Evolutionary conservation across 2,113 vertebrate genomes (phyloP), one percentile per base, ranked within the genome.

Genomic region (Zosterops hypoxanthus): DNA sequence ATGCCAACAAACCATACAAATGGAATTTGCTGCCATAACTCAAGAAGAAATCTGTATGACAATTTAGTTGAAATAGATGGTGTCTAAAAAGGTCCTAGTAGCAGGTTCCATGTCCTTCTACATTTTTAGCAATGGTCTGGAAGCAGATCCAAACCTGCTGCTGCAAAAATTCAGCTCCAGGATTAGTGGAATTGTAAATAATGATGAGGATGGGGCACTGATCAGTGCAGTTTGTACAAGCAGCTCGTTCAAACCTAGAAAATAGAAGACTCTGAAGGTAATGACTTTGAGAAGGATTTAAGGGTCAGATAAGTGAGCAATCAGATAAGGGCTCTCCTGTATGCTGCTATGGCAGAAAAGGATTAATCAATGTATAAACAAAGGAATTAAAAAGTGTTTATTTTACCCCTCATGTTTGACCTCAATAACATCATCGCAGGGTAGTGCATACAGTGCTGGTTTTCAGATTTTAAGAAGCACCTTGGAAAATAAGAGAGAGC

Each of bases 341-440:
- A 10, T 49, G 44, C 14, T 52, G 56, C 44, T 88, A 4, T n/a
- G 25, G 57, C 65, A 91, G 52, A 20, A 90, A 86, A 66, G 22
- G 56, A 83, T 90, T 86, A 83, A 94, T 86, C 36, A 23, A 44
- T 63, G 10, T 81, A 41, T 88, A 86, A 94, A 90, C 39, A 88
- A 86, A 85, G 42, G 66, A 75, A 70, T 59, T 52, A 20, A 34
- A 68, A 53, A 44, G 9, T 47, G 13, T 53, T 90, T 80, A 19
- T 78, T 86, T 91, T 94, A 25, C 42, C 33, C 86, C 24, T 84
- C 5, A 19, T 64, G 26, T 86, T 81, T 92, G 69, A 14, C 56
- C 77, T 88, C 72, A 72, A 33, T 63, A 75, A 23, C 66, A 50
- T 22, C 33, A 46, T 41, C 42, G 28, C 8, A 25, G 36, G 34